Percentiles rank a stretch among this genome's conserved stretches.
Evolutionary conservation across 2,113 vertebrate species (phyloP).

Genomic region (Notarius quadriscutis): DNA sequence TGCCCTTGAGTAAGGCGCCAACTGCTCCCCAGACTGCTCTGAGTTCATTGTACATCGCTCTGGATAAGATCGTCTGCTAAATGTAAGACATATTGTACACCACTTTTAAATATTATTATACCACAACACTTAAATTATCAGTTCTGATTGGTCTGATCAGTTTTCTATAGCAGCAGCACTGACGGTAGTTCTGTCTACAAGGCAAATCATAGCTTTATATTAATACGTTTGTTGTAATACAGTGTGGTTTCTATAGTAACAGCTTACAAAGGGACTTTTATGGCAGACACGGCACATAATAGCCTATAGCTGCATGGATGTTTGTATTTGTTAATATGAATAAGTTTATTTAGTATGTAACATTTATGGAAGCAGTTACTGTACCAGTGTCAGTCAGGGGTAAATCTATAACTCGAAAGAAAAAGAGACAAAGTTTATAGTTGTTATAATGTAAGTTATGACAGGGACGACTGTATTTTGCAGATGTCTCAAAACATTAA

Average conservation of each 20-base stretch:
- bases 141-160: not conserved
- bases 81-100: not conserved
- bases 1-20: too few species aligned
- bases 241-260: not conserved
- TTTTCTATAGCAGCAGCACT: not conserved
- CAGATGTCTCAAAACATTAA: too few species aligned
- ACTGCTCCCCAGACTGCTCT: too few species aligned
- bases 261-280: not conserved
- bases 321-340: not conserved
- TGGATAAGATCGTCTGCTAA: too few species aligned
- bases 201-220: too few species aligned
- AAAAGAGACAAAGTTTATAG: too few species aligned
- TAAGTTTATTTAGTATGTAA: not conserved
- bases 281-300: not conserved
- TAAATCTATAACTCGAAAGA: not conserved
- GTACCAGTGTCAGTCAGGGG: not conserved
- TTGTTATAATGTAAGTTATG: too few species aligned
- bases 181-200: too few species aligned
- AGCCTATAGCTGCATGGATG: too few species aligned
- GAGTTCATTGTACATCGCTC: too few species aligned
- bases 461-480: too few species aligned
- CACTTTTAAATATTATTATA: not conserved
- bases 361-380: not conserved
- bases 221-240: not conserved
- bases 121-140: not conserved